A percentile compares a stretch with the other conserved stretches of the same genome.
phyloP scores from a whole-genome alignment of 2,797 vertebrate genomes.

The Eulemur mongoz region DNA sequence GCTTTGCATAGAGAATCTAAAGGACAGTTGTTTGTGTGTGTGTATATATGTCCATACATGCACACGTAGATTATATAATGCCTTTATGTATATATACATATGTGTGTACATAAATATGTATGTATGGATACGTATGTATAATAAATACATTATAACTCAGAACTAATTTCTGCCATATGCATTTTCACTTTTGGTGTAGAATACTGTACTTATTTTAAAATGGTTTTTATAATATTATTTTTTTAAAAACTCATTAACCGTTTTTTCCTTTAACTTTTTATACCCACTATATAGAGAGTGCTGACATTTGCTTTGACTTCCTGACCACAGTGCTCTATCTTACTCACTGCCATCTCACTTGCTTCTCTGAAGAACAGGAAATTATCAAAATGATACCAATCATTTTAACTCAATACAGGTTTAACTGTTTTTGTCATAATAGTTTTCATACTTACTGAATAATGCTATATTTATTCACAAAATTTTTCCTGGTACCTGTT shows the following conservation, averaged over 20 bases:
- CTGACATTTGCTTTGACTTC: conserved; percentile 58
- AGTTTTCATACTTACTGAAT: conserved; percentile 25
- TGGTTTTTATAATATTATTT: not conserved
- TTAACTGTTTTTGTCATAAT: conserved; percentile 21
- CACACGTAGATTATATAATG: not conserved
- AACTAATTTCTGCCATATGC: not conserved
- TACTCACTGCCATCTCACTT: conserved; percentile 28
- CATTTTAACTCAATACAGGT: conserved; percentile 31
- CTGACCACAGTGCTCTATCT: conserved; percentile 41
- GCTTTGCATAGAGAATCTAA: not conserved
- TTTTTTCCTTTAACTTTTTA: conserved; percentile 32
- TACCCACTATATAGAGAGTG: not conserved
- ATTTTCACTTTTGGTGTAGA: conserved; percentile 21
- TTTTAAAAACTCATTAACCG: not conserved
- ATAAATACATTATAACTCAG: not conserved
- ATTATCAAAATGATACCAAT: conserved; percentile 53
- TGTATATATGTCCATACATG: not conserved
- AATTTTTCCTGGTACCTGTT: conserved; percentile 36
- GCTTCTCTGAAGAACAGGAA: conserved; percentile 67
- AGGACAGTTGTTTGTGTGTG: not conserved
- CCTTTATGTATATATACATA: not conserved
- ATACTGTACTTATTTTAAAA: not conserved
- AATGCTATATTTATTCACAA: conserved; percentile 25
- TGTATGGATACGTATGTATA: not conserved
- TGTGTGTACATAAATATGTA: not conserved